Evolutionary conservation across 2,797 vertebrate species (phyloP), one percentile per base, ranked within the genome.

Genomic region (Vireo griseus): DNA sequence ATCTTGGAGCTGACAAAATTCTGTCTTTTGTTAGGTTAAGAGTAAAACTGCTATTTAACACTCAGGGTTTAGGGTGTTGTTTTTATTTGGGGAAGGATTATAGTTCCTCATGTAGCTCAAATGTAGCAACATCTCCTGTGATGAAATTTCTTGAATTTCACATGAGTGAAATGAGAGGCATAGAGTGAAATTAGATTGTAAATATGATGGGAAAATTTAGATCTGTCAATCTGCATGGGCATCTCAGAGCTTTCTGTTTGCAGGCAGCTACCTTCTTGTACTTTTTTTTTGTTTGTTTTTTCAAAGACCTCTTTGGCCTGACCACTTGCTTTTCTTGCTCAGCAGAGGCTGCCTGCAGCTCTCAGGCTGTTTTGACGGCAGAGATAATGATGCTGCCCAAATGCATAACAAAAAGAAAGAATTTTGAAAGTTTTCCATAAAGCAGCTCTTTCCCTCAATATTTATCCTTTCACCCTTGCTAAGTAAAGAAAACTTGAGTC

Each of bases 1-100:
- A 93, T 65, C 71, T 87, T 12, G 1, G 90, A 92, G 74, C 91
- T 95, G 93, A 86, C 82, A 72, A 71, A 74, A 81, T 93, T 95
- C 92, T 77, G 57, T 57, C 54, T 93, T 93, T 83, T 93, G 63
- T 94, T 79, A 65, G 42, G 71, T 82, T 92, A 75, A 77, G 82
- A 92, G 40, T 93, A 91, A 68, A 6, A 67, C 72, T 68, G 45
- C 79, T 51, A 52, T 85, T 83, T 82, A 75, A 87, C 90, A 88
- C 68, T 51, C 20, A n/a, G 26, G n/a, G 48, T n/a, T n/a, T 62
- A 63, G 58, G 18, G 31, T 19, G 22, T 21, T 80, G 47, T 12
- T 83, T 80, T 95, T 63, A 16, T 66, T 51, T 58, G 76, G 42
- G 85, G 52, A 55, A 35, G 51, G 39, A 63, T 35, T 82, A 13